Base-by-base conservation (phyloP, 2,888 invertebrate species). In the Brassicogethes aeneus region DNA sequence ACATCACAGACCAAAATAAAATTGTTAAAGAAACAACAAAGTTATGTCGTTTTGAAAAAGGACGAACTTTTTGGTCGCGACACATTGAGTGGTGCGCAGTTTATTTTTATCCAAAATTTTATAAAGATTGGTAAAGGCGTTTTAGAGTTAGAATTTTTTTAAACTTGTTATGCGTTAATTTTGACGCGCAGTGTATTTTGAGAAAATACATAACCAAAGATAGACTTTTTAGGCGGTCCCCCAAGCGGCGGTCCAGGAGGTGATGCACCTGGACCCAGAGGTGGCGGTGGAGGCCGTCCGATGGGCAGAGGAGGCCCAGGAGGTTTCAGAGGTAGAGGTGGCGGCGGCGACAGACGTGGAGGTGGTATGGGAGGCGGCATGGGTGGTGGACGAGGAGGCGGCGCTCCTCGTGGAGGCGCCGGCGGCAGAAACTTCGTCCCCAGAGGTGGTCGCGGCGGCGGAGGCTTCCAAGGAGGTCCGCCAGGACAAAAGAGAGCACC, bases 401-500 rank as follows among this genome's bases (percentile, higher is more conserved):
- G 47, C 12, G 37, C 43, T 15, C 39, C 17, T 14, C 39, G 15
- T 7, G 43, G 47, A 23, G 50, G 39, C 16, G 47, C 44, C 30
- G 42, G 43, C 23, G 48, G 41, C 15, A 47, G 44, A 15, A 49
- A 42, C 14, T 17, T 40, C 34, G 42, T 14, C 16, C 34, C n/a
- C 13, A 45, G 44, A 15, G 41, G 45, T 1, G 40, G 41, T 7
- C 46, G 45, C 30, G 51, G 46, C 17, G 48, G 56, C 16, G 53
- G 55, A 15, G 43, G 47, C 12, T 51, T 50, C 14, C 48, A 50
- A 36, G 53, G 45, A 12, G 42, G 42, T 13, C 44, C n/a, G n/a
- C n/a, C 46, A n/a, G 53, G 54, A 3, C 54, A 56, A 36, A 56
- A 54, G 36, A 42, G 56, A 40, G 40, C 45, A 3, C 52, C 54